Base-by-base conservation (phyloP, 2,797 vertebrate genomes). In the Melopsittacus undulatus region DNA sequence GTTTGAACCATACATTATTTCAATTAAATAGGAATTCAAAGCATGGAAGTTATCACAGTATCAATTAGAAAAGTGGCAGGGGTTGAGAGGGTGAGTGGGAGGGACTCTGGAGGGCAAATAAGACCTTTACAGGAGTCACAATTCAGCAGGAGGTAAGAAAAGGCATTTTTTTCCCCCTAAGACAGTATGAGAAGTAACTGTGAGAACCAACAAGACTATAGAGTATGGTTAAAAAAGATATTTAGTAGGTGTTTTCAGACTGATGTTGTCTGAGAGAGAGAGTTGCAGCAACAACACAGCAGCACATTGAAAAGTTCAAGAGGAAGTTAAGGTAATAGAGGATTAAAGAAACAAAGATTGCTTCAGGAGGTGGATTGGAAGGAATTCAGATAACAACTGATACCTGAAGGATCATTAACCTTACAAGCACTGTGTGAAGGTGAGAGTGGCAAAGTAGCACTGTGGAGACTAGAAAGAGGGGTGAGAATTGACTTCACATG, bases 361-460 rank as follows among this genome's bases (percentile, higher is more conserved):
- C 67, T 90, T 94, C 91, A 90, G 84, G 51, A 96, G 11, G 13
- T 63, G 34, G 38, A 29, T 77, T 94, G 76, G 76, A 94, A 94
- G 49, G 46, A 87, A 95, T 92, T 96, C 89, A 86, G 42, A 94
- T 73, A 94, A 66, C n/a, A 88, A 82, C 66, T 88, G 75, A 89
- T 52, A 86, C 57, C 36, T 83, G 61, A 85, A 90, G 49, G 66
- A 84, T 93, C 84, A 97, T 94, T 84, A 96, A n/a, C n/a, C 75
- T 85, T 90, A 66, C 21, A 64, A 82, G 15, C 34, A 73, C 56
- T 93, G 86, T 75, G 67, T 66, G 88, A 40, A 95, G 62, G 29
- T 27, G 5, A 81, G 13, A 86, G 43, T 85, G 32, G 22, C 45
- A 59, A 15, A 24, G 85, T 86, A 29, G 19, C 34, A 85, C 27